phyloP scores from a whole-genome alignment of 2,888 invertebrate genomes.

The Acanthosoma haemorrhoidale region DNA sequence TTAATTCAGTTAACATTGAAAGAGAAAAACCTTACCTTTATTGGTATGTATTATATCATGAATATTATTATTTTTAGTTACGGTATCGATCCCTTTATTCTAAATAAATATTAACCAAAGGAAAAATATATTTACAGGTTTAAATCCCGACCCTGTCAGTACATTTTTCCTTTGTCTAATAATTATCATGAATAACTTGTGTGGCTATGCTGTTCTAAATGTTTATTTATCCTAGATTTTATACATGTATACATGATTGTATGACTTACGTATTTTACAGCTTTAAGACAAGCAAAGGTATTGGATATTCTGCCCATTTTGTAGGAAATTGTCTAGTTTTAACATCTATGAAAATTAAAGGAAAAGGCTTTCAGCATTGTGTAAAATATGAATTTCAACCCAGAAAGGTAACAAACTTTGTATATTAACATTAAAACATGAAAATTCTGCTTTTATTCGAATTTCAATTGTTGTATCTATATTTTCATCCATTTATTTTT shows the following conservation, averaged over 20 bases:
- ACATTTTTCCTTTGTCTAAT: too few relatives aligned
- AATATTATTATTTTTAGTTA: background rate
- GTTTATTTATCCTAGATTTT: too few relatives aligned
- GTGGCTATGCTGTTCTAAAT: too few relatives aligned
- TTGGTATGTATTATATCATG: slow-evolving; percentile 64
- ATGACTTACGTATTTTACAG: slow-evolving; percentile 59
- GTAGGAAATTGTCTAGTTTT: slow-evolving; percentile 97
- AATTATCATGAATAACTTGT: too few relatives aligned
- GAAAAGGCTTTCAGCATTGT: slow-evolving; percentile 99
- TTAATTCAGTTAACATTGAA: slow-evolving; percentile 97
- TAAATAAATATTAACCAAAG: too few relatives aligned
- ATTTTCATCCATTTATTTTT: too few relatives aligned
- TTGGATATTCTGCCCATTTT: slow-evolving; percentile 98
- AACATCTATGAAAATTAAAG: slow-evolving; percentile 97
- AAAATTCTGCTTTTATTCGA: too few relatives aligned
- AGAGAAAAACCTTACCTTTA: slow-evolving; percentile 97
- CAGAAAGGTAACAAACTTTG: slow-evolving; percentile 73
- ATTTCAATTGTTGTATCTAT: too few relatives aligned
- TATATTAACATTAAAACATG: too few relatives aligned
- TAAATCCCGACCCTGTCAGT: too few relatives aligned
- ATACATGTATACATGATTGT: too few relatives aligned
- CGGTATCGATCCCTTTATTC: background rate
- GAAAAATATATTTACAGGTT: background rate
- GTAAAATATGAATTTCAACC: slow-evolving; percentile 99
- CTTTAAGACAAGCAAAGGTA: slow-evolving; percentile 97